Evolutionary conservation across 2,888 invertebrate species (phyloP).

Genomic region (Megaustenia siamemsis): DNA sequence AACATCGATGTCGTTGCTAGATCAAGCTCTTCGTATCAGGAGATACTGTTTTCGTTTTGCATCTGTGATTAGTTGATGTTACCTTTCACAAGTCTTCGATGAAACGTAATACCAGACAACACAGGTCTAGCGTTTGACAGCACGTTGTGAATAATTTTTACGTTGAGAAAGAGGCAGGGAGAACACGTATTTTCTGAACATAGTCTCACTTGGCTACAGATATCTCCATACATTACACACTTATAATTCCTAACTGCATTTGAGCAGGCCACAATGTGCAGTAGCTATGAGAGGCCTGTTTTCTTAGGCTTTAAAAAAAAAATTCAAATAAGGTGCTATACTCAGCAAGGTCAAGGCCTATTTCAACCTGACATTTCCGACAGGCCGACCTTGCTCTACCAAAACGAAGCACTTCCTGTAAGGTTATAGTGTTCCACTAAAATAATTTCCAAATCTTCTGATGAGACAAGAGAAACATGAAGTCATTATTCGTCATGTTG

Average conservation of each 20-base stretch:
- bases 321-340: background rate
- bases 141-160: too few species aligned
- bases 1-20: background rate
- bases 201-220: background rate
- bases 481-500: background rate
- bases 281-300: background rate
- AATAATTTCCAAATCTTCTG: background rate
- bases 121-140: background rate
- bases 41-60: background rate
- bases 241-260: background rate
- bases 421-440: background rate
- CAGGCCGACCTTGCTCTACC: background rate
- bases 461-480: background rate
- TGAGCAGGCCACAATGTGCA: background rate
- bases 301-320: background rate
- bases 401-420: background rate
- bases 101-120: background rate
- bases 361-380: background rate
- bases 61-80: background rate
- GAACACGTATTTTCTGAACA: background rate
- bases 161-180: background rate
- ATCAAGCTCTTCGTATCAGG: background rate
- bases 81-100: background rate
- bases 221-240: background rate
- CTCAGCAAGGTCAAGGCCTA: background rate